Base-by-base conservation (phyloP, 1,140 invertebrate genomes). In the Spodoptera litura region DNA sequence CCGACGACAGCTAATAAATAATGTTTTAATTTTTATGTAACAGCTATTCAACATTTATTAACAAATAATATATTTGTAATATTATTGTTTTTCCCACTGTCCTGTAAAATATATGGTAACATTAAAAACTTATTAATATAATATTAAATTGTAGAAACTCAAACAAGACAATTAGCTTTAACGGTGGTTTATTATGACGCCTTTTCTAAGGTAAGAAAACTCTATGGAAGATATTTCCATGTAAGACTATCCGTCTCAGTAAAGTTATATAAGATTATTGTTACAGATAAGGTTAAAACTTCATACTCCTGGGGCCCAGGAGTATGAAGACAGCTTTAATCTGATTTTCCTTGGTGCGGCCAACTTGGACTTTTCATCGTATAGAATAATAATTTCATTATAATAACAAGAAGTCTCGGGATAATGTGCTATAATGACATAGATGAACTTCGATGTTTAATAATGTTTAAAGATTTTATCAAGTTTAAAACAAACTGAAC, bases 301-400 rank as follows among this genome's bases (percentile, higher is more conserved):
- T 27, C 59, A 62, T 35, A 44, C 59, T 31, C 59, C 35, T 62
- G 31, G 31, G 27, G n/a, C 38, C 55, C 38, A 44, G 38, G 38
- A 44, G 31, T 62, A 38, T 62, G 25, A 38, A 62, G 59, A 35
- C 59, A 35, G 31, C 59, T 12, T 35, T 61, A 61, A 61, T 56
- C 55, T 61, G 31, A 62, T 62, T 62, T 62, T 35, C 31, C 59
- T 62, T 62, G 31, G 31, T n/a, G 11, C 6, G 35, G 44, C 59
- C 35, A 62, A 62, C 31, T 62, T 62, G 59, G 59, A 62, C 59
- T n/a, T 62, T 62, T 62, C 59, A 62, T 62, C 59, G 59, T 62
- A 62, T 62, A 62, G 59, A 62, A 38, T 62, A 62, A n/a, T 62
- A 62, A 62, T 62, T 62, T 44, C 38, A 35, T 62, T 62, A 62